Evolutionary conservation across 2,888 invertebrate species (phyloP), one percentile per base, ranked within the genome.

Genomic region (Lagria hirta): DNA sequence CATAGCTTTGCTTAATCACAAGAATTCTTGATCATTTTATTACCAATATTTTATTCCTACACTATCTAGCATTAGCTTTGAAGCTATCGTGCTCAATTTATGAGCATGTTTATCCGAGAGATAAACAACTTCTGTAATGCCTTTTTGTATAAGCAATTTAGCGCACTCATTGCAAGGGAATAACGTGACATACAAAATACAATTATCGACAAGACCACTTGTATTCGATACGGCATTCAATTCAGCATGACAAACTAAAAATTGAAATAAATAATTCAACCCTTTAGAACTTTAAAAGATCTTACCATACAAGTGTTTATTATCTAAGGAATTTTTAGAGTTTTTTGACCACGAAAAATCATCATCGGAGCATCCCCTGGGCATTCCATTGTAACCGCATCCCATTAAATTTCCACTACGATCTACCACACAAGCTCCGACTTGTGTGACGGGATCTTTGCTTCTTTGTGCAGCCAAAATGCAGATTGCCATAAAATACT

Each of bases 121-220:
- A 65, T 88, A 96, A 6, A 86, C 70, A 2, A 93, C 79, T 63
- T 84, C 80, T 32, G 72, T 81, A 17, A 97, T 91, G 1, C 95
- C 90, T 1, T 93, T 84, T 65, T 99, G 98, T 56, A 98, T 93
- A 17, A 99, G 92, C 17, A 96, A 75, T 71, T 99, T 99, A 0
- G 97, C 91, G 74, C 98, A 99, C 70, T 97, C 96, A 65, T 97
- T 96, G 70, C 98, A 99, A 0, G 98, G 98, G 69, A 97, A 98
- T 10, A 95, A 72, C 0, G 85, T 87, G 0, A 94, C 90, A 65
- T 93, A 99, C 0, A 99, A 82, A 0, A 80, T 81, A 62, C 93
- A 92, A 51, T 83, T 80, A 55, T 81, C 82, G 0, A 95, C 76
- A 72, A 87, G 18, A 2, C 28, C 16, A 6, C 23, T 40, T n/a